These are phyloP conservation scores for Agrotis puta DNA, from an alignment of 2,888 invertebrate species.

Conservation along the genomic window DNA sequence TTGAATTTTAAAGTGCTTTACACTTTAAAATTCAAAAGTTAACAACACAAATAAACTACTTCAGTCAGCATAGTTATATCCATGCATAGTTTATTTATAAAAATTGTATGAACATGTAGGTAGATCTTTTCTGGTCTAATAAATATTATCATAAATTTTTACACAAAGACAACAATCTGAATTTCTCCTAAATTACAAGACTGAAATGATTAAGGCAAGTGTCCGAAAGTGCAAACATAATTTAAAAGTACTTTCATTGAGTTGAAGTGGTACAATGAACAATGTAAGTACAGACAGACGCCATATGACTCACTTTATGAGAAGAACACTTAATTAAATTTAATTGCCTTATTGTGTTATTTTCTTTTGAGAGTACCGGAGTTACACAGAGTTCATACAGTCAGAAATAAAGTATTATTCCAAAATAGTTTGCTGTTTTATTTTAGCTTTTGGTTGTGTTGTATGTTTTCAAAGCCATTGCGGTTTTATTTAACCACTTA, in stretches of 20 bases:
- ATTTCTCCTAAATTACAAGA: conserved; percentile 13
- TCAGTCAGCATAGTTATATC: not conserved
- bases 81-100: no score
- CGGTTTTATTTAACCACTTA: not conserved
- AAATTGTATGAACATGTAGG: no score
- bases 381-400: conserved; percentile 10
- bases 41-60: not conserved
- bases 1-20: no score
- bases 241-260: conserved; percentile 37
- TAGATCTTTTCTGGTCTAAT: not conserved
- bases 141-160: not conserved
- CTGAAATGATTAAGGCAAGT: conserved; percentile 28
- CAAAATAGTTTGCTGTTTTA: not conserved
- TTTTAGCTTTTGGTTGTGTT: not conserved
- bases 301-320: conserved; percentile 46
- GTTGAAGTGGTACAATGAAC: conserved; percentile 42
- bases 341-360: conserved; percentile 44
- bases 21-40: not conserved
- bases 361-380: conserved; percentile 38
- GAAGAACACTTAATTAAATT: conserved; percentile 46
- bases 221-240: conserved; percentile 28
- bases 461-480: not conserved
- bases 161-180: not conserved
- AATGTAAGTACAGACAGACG: conserved; percentile 31
- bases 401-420: conserved; percentile 3